These are phyloP conservation scores for Numenius arquata DNA, from an alignment of 2,113 vertebrate genomes.

Conservation along the genomic window DNA sequence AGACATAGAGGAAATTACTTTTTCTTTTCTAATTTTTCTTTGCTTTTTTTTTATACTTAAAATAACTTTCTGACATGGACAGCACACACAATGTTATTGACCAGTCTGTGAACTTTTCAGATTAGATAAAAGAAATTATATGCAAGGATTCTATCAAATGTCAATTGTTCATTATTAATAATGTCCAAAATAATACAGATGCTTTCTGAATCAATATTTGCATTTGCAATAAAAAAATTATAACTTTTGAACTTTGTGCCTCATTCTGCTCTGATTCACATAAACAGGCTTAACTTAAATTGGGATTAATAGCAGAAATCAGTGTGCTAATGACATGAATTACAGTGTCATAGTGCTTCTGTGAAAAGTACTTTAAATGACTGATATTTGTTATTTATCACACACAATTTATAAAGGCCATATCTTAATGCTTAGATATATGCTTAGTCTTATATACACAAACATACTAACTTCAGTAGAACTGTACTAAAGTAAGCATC, in stretches of 20 bases:
- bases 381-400: neutral
- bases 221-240: neutral
- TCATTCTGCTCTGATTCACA: neutral
- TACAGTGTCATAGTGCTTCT: neutral
- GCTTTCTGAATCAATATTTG: neutral
- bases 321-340: neutral
- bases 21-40: neutral
- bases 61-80: neutral
- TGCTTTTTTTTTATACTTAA: neutral
- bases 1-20: neutral
- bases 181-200: neutral
- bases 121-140: neutral
- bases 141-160: neutral
- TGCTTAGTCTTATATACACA: neutral
- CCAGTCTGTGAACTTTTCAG: neutral
- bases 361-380: neutral
- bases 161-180: neutral
- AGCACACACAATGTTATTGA: neutral
- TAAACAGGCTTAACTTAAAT: neutral
- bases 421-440: neutral
- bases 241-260: neutral
- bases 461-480: neutral
- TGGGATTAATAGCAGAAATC: neutral
- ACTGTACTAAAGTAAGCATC: neutral
- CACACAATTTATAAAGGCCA: neutral